Conservation (phyloP, 2,797 vertebrate species). For the Momotus momota region DNA sequence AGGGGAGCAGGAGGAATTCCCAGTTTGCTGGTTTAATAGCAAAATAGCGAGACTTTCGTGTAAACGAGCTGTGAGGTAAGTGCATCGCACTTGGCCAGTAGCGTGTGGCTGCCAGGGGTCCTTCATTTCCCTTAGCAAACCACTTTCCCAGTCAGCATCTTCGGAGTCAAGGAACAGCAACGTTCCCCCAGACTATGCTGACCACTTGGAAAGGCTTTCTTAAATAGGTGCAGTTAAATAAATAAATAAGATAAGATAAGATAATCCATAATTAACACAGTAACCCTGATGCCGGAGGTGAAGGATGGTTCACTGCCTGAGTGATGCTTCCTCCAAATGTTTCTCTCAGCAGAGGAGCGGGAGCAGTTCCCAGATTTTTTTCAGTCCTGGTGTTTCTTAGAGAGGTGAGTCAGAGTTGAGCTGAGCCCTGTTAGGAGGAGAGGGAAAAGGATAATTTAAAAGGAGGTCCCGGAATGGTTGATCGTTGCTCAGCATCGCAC, state of each 20-base stretch:
- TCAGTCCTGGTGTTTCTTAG: not conserved
- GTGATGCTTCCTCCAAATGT: not conserved
- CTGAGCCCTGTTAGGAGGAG: constrained; percentile 43
- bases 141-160: not conserved
- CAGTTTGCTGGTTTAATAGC: not conserved
- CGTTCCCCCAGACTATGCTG: not conserved
- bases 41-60: not conserved
- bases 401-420: constrained; percentile 16
- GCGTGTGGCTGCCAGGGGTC: not conserved
- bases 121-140: not conserved
- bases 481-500: not conserved
- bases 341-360: not conserved
- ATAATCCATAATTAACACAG: not conserved
- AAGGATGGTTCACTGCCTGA: not conserved
- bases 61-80: not conserved
- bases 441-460: not conserved
- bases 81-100: constrained; percentile 10
- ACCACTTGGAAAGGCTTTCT: not conserved
- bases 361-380: not conserved
- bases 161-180: not conserved
- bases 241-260: constrained; percentile 4
- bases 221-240: constrained; percentile 2
- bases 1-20: constrained; percentile 22
- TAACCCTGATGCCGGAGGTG: not conserved
- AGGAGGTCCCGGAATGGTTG: not conserved